These are phyloP conservation scores for Calephelis perditalis DNA, from an alignment of 2,888 invertebrate species.

Conservation along the genomic window DNA sequence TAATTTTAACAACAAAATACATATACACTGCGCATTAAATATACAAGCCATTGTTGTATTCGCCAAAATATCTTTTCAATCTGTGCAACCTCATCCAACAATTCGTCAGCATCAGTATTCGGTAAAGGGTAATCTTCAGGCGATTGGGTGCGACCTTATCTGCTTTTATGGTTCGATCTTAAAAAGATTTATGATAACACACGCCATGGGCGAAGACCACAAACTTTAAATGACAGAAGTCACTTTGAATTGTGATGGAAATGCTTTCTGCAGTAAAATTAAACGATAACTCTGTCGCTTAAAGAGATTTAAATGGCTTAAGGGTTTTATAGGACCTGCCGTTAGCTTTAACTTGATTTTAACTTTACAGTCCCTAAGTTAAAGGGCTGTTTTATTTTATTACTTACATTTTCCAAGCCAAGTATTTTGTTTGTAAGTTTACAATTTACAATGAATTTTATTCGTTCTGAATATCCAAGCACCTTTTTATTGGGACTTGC, in stretches of 20 bases:
- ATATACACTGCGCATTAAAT: conserved; percentile 3
- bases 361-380: conserved; percentile 10
- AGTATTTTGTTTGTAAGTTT: conserved; percentile 18
- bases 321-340: conserved; percentile 62
- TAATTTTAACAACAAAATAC: conserved; percentile 19
- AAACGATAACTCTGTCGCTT: conserved; percentile 75
- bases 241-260: conserved; percentile 77
- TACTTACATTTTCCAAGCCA: conserved; percentile 3
- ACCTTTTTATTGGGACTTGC: not conserved
- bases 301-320: conserved; percentile 73
- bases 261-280: conserved; percentile 77
- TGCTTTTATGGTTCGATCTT: conserved; percentile 74
- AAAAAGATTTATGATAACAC: conserved; percentile 78
- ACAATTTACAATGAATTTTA: conserved; percentile 19
- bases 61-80: conserved; percentile 37
- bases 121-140: conserved; percentile 67
- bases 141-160: conserved; percentile 76
- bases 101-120: conserved; percentile 68
- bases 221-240: conserved; percentile 77
- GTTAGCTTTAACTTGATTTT: conserved; percentile 38
- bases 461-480: conserved; percentile 15
- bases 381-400: conserved; percentile 15
- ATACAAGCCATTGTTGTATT: conserved; percentile 20
- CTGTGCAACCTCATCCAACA: conserved; percentile 43
- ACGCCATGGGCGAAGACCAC: conserved; percentile 64